phyloP scores from a whole-genome alignment of 2,888 invertebrate species.

The Calephelis perditalis region DNA sequence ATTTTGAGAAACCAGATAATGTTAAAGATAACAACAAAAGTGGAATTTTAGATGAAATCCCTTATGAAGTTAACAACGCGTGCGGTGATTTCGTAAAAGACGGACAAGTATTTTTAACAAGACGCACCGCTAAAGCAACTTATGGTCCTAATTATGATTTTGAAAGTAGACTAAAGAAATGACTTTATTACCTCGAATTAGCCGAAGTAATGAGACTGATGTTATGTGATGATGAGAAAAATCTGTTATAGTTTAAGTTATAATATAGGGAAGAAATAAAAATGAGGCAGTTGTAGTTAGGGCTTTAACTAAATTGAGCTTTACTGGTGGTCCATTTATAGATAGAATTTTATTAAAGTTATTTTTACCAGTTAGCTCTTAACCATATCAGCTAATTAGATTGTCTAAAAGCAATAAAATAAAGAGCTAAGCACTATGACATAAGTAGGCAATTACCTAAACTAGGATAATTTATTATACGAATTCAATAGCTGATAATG shows the following conservation, averaged over 20 bases:
- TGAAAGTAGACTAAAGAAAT: constrained; percentile 63
- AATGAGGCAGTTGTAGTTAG: constrained; percentile 8
- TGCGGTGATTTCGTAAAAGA: constrained; percentile 58
- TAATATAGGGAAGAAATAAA: constrained; percentile 1
- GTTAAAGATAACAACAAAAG: constrained; percentile 40
- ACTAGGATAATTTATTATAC: neutral
- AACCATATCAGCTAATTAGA: constrained; percentile 10
- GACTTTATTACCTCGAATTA: constrained; percentile 47
- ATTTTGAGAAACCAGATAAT: constrained; percentile 38
- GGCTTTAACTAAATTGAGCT: constrained; percentile 11
- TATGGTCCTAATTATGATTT: constrained; percentile 52
- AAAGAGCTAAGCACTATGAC: constrained; percentile 6
- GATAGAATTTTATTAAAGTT: constrained; percentile 4
- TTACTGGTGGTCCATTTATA: constrained; percentile 13
- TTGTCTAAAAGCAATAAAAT: constrained; percentile 6
- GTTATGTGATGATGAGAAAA: constrained; percentile 52
- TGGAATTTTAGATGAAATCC: constrained; percentile 46
- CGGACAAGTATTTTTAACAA: constrained; percentile 52
- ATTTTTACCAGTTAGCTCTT: constrained; percentile 11
- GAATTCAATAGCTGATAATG: constrained; percentile 2
- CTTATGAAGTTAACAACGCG: constrained; percentile 50
- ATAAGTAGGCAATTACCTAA: neutral
- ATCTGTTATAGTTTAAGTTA: constrained; percentile 29
- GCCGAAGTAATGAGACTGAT: constrained; percentile 63
- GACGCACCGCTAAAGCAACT: constrained; percentile 54